Conservation (phyloP, 2,888 invertebrate genomes). For the Dioctria linearis region DNA sequence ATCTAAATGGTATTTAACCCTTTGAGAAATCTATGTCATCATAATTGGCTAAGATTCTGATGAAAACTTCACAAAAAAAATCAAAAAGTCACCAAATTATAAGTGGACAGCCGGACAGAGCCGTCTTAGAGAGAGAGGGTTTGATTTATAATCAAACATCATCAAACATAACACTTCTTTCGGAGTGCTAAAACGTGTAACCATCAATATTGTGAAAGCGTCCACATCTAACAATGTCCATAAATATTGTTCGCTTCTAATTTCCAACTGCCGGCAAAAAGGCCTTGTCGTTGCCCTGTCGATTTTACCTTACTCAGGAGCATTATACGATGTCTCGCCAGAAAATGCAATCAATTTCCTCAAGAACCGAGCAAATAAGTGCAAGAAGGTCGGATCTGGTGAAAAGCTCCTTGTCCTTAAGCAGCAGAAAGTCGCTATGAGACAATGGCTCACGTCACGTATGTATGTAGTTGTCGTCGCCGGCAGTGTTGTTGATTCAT, state of each 20-base stretch:
- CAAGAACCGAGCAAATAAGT: conserved; percentile 23
- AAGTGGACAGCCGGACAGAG: too few species aligned
- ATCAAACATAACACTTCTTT: conserved; percentile 1
- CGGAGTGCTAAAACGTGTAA: conserved; percentile 40
- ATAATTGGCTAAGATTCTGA: too few species aligned
- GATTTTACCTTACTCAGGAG: conserved; percentile 1
- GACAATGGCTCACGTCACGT: neutral
- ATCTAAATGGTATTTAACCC: too few species aligned
- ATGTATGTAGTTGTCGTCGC: neutral
- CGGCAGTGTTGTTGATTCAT: conserved; percentile 21
- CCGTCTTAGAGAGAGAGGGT: neutral
- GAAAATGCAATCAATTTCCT: conserved; percentile 30
- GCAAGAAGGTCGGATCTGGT: neutral
- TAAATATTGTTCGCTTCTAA: conserved; percentile 40
- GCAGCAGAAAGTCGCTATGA: neutral
- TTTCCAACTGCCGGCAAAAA: neutral
- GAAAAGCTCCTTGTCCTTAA: neutral
- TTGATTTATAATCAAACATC: conserved; percentile 15
- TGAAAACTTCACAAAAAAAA: too few species aligned
- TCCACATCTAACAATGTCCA: conserved; percentile 28
- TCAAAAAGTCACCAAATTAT: too few species aligned
- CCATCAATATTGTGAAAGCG: conserved; percentile 28
- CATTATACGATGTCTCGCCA: conserved; percentile 16
- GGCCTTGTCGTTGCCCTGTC: neutral
- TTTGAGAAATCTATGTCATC: too few species aligned